Evolutionary conservation across 2,113 vertebrate genomes (phyloP).

Genomic region (Equus przewalskii): DNA sequence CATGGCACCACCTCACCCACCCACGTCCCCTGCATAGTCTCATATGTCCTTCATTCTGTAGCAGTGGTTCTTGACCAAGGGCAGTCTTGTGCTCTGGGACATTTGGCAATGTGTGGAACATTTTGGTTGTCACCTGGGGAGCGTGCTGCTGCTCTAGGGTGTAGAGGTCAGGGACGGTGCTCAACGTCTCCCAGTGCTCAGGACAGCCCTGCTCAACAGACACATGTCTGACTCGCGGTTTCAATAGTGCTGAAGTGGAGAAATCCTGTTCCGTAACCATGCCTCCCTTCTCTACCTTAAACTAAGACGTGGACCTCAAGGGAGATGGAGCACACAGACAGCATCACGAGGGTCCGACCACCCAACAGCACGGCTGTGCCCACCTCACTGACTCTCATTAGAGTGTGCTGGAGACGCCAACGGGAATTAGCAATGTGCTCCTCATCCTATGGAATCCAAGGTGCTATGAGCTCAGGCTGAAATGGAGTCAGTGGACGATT

Average conservation of each 20-base stretch:
- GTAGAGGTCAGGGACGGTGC: no score
- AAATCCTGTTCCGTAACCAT: neutral
- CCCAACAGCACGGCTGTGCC: no score
- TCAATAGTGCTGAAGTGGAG: accelerated
- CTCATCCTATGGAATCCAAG: neutral
- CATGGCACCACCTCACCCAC: no score
- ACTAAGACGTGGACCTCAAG: accelerated
- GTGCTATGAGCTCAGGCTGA: neutral
- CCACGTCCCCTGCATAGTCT: no score
- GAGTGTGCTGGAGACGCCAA: neutral
- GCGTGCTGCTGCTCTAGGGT: no score
- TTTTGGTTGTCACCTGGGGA: no score
- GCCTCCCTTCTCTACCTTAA: no score
- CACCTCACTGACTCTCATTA: accelerated
- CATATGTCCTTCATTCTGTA: no score
- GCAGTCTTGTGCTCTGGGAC: no score
- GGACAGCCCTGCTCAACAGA: neutral
- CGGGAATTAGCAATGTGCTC: neutral
- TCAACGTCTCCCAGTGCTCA: no score
- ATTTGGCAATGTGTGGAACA: no score
- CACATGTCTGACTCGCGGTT: accelerated
- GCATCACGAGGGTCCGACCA: accelerated
- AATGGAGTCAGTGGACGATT: neutral
- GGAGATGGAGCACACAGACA: neutral
- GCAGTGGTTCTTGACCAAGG: no score